phyloP scores from a whole-genome alignment of 2,113 vertebrate genomes.

The Prunella himalayana region DNA sequence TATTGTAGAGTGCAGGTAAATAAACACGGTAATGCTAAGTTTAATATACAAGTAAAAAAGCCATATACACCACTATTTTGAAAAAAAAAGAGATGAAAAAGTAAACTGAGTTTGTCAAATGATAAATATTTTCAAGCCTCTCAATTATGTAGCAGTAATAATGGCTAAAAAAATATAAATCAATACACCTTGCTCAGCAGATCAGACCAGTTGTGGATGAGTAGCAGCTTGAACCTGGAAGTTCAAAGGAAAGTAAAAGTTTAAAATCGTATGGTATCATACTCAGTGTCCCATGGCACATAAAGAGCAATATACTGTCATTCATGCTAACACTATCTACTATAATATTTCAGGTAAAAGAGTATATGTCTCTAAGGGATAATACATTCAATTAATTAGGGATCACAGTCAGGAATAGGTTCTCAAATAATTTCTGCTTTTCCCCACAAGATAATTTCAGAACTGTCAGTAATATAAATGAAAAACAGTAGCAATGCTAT shows the following conservation, averaged over 20 bases:
- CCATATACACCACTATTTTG: neutral
- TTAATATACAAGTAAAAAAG: neutral
- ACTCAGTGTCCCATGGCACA: neutral
- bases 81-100: neutral
- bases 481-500: neutral
- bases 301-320: neutral
- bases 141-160: neutral
- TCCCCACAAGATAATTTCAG: neutral
- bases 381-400: conserved; percentile 3
- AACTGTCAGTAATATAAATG: conserved; percentile 9
- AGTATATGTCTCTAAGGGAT: neutral
- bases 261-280: neutral
- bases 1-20: neutral
- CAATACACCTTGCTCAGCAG: neutral
- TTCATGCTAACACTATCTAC: neutral
- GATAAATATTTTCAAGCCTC: neutral
- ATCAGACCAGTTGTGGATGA: neutral
- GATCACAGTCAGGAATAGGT: neutral
- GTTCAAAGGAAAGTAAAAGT: neutral
- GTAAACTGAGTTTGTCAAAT: neutral
- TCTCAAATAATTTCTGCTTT: conserved; percentile 11
- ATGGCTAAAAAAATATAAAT: neutral
- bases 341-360: neutral
- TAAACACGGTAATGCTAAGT: neutral
- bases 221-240: neutral